Base-by-base conservation (phyloP, 2,888 invertebrate species). In the Mellilla xanthometata region DNA sequence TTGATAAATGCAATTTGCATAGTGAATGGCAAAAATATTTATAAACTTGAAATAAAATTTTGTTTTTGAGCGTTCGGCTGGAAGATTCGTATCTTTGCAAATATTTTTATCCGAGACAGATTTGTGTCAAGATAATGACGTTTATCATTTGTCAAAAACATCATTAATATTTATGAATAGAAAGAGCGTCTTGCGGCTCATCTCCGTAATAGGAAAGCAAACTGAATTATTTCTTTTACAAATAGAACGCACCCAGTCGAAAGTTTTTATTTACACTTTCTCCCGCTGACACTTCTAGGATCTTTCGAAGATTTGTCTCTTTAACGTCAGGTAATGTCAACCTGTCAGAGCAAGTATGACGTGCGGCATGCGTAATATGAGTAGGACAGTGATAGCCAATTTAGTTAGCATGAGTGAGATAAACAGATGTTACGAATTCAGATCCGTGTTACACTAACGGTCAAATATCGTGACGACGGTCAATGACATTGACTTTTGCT, bases 201-300 rank as follows among this genome's bases (percentile, higher is more conserved):
- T 46, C 45, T 46, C 30, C 33, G 51, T 58, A 60, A 32, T 38
- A 52, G 43, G 32, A 56, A 60, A 58, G 52, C 40, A 61, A 62
- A 60, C 55, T 48, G 39, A 62, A 54, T 47, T 57, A 59, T 58
- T 60, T 56, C 52, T 67, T 61, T 64, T 60, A 59, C 59, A 70
- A 68, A 75, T 65, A 68, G 54, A 64, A 63, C 58, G 51, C 58
- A 54, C 58, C 58, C 58, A 47, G 40, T 56, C 52, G 53, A 62
- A 62, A 60, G 62, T 65, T 54, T 67, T 60, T 81, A 73, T 83
- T 84, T 80, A 79, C 79, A 84, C 86, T 87, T 86, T 86, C 86
- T 63, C 85, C 52, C 27, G 46, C 55, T 58, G 63, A 58, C 62
- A 65, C 55, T 66, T 67, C 60, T 68, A 76, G 71, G 71, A 74